Base-by-base conservation (phyloP, 2,888 invertebrate species). In the Atrina japonica region DNA sequence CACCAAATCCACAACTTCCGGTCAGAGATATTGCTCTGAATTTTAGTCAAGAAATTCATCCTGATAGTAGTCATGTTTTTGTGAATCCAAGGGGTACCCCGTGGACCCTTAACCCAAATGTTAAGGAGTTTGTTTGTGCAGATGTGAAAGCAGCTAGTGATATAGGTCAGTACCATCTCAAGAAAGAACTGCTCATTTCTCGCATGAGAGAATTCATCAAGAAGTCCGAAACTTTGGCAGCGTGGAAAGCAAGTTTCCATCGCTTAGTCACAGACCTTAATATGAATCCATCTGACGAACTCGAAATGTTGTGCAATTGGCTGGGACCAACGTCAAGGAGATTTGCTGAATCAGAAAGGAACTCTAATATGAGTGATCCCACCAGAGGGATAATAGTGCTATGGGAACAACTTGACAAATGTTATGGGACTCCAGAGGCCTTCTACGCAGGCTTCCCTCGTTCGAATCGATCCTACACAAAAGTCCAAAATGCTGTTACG, bases 181-280 rank as follows among this genome's bases (percentile, higher is more conserved):
- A 65, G 53, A 55, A 45, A 21, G 65, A 65, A 16, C 23, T 55
- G 11, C 43, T 45, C 23, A 43, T 45, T 27, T 29, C 65, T 25
- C 43, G 55, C 7, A 25, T 65, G 5, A 55, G 27, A 6, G 29
- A 27, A 21, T 65, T 65, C 18, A 55, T 29, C 45, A 45, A 65
- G 29, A 53, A 45, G 18, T 55, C 55, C 3, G 65, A 65, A 45
- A 43, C 43, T 30, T 65, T 55, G 43, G 27, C n/a, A 14, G 40
- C 55, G 21, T 65, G 65, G 65, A 65, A 65, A 30, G 16, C 55
- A 7, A 52, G 21, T 45, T 65, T 52, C 43, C 29, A 45, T 18
- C 41, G 45, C 3, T 41, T 65, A 5, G 45, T 65, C n/a, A 27
- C n/a, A 2, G 65, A 65, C n/a, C 7, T 65, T 6, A 43, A 27